A percentile compares a stretch with the other conserved stretches of the same genome.
Conservation (phyloP, 2,113 vertebrate genomes). For the Passer domesticus region DNA sequence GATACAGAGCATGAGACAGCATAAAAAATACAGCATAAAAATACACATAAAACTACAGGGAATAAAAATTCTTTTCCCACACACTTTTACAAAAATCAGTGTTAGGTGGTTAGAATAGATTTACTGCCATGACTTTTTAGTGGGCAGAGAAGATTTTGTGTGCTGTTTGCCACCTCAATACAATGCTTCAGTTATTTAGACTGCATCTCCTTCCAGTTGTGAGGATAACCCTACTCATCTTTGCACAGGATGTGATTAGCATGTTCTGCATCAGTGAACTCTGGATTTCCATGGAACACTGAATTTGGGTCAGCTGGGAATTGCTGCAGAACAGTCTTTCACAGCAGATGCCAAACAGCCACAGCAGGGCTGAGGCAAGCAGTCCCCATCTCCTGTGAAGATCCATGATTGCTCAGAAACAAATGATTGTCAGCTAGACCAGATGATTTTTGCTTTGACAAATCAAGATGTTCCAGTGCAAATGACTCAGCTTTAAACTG, state of each 20-base stretch:
- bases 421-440: background rate
- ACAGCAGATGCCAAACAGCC: background rate
- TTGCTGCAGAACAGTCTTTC: background rate
- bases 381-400: background rate
- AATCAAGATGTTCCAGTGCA: background rate
- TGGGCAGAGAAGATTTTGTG: background rate
- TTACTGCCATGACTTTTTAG: background rate
- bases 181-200: background rate
- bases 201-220: background rate
- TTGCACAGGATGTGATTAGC: background rate
- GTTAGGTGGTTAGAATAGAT: background rate
- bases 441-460: background rate
- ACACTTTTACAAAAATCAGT: background rate
- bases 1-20: rapidly evolving
- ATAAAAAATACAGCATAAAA: background rate
- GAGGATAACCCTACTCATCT: background rate
- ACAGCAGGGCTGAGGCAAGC: background rate
- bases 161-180: background rate
- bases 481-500: background rate
- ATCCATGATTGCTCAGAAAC: background rate
- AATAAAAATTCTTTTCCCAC: background rate
- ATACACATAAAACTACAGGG: background rate
- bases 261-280: background rate
- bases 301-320: background rate
- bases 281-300: background rate